These are phyloP conservation scores for Diabrotica balteata DNA, from an alignment of 2,888 invertebrate genomes.

Conservation along the genomic window DNA sequence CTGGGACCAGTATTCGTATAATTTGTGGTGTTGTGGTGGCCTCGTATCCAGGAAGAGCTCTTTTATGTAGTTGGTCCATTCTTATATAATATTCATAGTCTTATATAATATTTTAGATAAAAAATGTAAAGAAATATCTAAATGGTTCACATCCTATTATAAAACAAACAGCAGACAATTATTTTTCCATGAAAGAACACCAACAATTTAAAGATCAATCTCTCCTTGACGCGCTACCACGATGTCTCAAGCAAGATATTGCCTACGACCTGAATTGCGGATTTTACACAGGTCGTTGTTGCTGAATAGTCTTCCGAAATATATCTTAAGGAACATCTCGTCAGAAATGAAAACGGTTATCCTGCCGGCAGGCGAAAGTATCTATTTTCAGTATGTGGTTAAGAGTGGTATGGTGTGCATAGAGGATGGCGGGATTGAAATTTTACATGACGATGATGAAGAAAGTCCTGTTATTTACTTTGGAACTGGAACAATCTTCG, in stretches of 20 bases:
- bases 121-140: conserved; percentile 56
- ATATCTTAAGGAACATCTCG: conserved; percentile 63
- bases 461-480: conserved; percentile 65
- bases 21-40: too few relatives aligned
- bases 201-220: conserved; percentile 63
- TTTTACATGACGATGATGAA: conserved; percentile 65
- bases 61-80: too few relatives aligned
- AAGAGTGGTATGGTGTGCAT: conserved; percentile 66
- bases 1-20: too few relatives aligned
- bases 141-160: conserved; percentile 59
- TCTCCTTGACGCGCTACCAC: conserved; percentile 60
- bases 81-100: too few relatives aligned
- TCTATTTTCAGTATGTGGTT: conserved; percentile 63
- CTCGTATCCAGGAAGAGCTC: too few relatives aligned
- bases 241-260: conserved; percentile 64
- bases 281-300: conserved; percentile 63
- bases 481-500: conserved; percentile 63
- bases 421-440: conserved; percentile 62
- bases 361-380: conserved; percentile 64
- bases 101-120: conserved; percentile 12
- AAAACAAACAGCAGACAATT: conserved; percentile 61
- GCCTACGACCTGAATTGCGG: conserved; percentile 64
- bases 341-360: conserved; percentile 64
- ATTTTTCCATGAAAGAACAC: conserved; percentile 64
- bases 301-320: conserved; percentile 64